Evolutionary conservation across 1,140 invertebrate species (phyloP), one percentile per base, ranked within the genome.

Genomic region (Tribolium madens): DNA sequence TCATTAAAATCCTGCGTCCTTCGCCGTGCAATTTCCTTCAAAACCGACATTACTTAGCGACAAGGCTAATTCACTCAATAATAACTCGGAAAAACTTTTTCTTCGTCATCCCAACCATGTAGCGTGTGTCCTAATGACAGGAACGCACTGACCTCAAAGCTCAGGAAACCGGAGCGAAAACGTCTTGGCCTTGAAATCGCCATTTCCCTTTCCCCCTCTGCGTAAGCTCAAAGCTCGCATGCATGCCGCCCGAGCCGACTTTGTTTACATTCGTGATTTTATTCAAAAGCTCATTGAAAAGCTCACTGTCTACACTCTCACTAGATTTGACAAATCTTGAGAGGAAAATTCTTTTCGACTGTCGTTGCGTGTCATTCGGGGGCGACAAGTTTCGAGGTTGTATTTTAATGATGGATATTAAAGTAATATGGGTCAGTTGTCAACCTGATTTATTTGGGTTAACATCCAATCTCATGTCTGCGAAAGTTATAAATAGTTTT

Each of bases 71-170:
- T 26, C 21, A 21, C 53, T 10, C 26, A 21, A 26, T 60, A 31
- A 60, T 60, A 26, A 10, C n/a, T 60, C 9, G 9, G 15, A 14
- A 71, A 71, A 71, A 71, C n/a, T 46, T 68, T 21, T 70, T 47
- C 18, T 42, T 15, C 42, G 69, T 15, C 53, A 60, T 21, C 15
- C 53, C 53, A 60, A 26, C 3, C 17, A 60, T n/a, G 10, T 60
- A 26, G 53, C 53, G 53, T 60, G 53, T 60, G 17, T 26, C 53
- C 18, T 60, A 60, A 60, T 60, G 53, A 60, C 53, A 60, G 53
- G 50, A 69, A 33, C 33, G 50, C 70, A 50, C 70, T 72, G 70
- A 72, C 70, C 70, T 72, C 70, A 50, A 71, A 50, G 46, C 46
- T 72, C 13, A 72, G 70, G 70, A 72, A 72, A 52, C 47, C 69